These are phyloP conservation scores for Diploscapter pachys DNA, from an alignment of 1,140 invertebrate genomes.

Conservation along the genomic window DNA sequence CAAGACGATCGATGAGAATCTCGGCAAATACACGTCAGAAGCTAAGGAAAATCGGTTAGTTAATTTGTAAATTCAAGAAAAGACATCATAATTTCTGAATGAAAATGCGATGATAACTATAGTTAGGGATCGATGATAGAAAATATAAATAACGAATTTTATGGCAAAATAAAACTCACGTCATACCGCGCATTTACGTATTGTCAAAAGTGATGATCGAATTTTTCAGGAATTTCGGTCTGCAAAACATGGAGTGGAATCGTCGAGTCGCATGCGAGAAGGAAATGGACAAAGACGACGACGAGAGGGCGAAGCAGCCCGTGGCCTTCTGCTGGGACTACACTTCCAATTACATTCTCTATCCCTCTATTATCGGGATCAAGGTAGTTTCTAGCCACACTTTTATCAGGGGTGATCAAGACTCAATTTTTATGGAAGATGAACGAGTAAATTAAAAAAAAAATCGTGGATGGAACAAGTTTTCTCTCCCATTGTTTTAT, in stretches of 20 bases:
- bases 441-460: neutral
- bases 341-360: slow-evolving; percentile 88
- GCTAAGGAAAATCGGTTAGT: slow-evolving; percentile 52
- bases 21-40: slow-evolving; percentile 69
- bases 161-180: too few species aligned
- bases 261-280: slow-evolving; percentile 88
- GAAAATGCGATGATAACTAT: too few species aligned
- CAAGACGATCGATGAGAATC: slow-evolving; percentile 84
- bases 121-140: too few species aligned
- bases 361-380: slow-evolving; percentile 89
- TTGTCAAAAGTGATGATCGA: neutral
- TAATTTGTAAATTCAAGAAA: slow-evolving; percentile 15
- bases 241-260: slow-evolving; percentile 98
- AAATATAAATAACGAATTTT: too few species aligned
- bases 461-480: too few species aligned
- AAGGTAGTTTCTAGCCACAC: slow-evolving; percentile 65
- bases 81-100: too few species aligned
- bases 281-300: slow-evolving; percentile 68
- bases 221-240: slow-evolving; percentile 60
- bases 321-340: slow-evolving; percentile 74
- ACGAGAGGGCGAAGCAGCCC: slow-evolving; percentile 35
- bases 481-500: too few species aligned
- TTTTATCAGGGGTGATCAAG: neutral
- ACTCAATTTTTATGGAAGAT: neutral
- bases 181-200: too few species aligned